A percentile compares a stretch with the other conserved stretches of the same genome.
These are phyloP conservation scores for Alectura lathami DNA, from an alignment of 2,113 vertebrate genomes.

Conservation along the genomic window DNA sequence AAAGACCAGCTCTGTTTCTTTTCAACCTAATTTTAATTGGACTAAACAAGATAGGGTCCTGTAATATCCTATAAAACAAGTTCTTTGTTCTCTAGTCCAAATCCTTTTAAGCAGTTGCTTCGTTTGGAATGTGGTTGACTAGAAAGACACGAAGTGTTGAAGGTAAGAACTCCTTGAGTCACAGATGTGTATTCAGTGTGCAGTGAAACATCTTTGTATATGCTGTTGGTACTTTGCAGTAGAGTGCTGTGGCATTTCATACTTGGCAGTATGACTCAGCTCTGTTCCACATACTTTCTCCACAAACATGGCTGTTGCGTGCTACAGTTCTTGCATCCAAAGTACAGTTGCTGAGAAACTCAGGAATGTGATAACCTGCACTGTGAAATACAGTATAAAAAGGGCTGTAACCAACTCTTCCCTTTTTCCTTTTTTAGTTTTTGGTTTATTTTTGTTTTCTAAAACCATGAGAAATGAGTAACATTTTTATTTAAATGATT, in stretches of 20 bases:
- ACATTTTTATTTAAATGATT: neutral
- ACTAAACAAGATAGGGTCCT: neutral
- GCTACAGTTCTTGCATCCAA: accelerated
- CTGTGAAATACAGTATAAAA: neutral
- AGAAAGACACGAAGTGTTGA: neutral
- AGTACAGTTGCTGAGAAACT: neutral
- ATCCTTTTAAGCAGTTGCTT: neutral
- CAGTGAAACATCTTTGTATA: neutral
- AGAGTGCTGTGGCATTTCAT: neutral
- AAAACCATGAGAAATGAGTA: neutral
- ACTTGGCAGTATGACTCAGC: neutral
- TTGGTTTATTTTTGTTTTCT: neutral
- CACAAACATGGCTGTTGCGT: neutral
- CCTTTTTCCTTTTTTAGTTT: neutral
- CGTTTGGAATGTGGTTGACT: neutral
- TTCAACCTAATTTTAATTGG: neutral
- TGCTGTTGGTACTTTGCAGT: too few species aligned
- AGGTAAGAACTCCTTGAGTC: neutral
- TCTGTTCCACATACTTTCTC: neutral
- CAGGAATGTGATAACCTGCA: neutral
- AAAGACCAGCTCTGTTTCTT: neutral
- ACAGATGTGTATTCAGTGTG: too few species aligned
- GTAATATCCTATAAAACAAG: neutral
- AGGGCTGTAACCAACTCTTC: neutral
- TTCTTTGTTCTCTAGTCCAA: neutral